A percentile compares a stretch with the other conserved stretches of the same genome.
These are phyloP conservation scores for Argyrosomus japonicus DNA, from an alignment of 2,113 vertebrate species.

Conservation along the genomic window DNA sequence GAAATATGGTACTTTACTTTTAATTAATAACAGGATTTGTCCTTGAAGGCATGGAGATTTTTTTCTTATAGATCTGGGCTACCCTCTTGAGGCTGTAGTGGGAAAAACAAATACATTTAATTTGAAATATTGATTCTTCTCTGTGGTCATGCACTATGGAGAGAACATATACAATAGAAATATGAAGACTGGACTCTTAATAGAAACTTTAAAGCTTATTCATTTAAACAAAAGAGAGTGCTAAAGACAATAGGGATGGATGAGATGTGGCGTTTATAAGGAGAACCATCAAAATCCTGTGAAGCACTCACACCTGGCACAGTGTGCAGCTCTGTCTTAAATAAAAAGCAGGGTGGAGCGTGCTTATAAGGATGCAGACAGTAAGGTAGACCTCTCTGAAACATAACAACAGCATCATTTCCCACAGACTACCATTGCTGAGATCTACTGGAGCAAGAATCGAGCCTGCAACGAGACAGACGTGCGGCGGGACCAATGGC, in stretches of 20 bases:
- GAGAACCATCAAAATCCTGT: too few relatives aligned
- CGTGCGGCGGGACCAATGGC: constrained; percentile 63
- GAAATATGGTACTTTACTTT: neutral
- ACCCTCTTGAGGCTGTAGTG: constrained; percentile 31
- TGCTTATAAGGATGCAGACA: constrained; percentile 10
- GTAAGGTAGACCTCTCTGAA: constrained; percentile 31
- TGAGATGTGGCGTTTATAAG: neutral
- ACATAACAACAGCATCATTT: constrained; percentile 71
- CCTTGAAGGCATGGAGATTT: neutral
- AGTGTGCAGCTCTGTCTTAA: neutral
- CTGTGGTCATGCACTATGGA: neutral
- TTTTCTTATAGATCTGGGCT: constrained; percentile 16
- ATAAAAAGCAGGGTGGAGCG: neutral
- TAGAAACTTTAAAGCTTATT: neutral
- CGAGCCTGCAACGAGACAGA: constrained; percentile 24
- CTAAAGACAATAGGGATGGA: neutral
- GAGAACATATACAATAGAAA: neutral
- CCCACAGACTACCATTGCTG: constrained; percentile 47
- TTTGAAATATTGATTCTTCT: constrained; percentile 46
- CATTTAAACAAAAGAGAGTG: neutral
- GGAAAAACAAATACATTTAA: constrained; percentile 35
- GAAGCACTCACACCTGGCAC: neutral
- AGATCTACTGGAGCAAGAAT: constrained; percentile 11
- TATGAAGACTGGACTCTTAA: neutral
- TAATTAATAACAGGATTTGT: constrained; percentile 19